phyloP scores from a whole-genome alignment of 2,797 vertebrate genomes.

The Ambastaia sidthimunki region DNA sequence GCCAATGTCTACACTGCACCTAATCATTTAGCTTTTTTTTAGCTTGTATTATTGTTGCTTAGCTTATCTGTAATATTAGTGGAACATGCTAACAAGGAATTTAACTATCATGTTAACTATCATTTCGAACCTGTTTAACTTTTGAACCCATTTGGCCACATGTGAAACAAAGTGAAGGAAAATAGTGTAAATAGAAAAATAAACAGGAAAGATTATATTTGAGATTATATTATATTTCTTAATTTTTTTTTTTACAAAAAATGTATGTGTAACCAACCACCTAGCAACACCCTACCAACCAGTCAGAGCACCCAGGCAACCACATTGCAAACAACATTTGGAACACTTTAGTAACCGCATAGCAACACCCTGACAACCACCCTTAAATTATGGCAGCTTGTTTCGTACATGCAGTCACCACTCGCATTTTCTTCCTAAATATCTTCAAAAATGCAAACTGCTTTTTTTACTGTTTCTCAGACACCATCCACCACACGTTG shows the following conservation, averaged over 20 bases:
- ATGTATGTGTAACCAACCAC: neutral
- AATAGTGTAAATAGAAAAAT: too few relatives aligned
- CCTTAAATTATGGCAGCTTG: neutral
- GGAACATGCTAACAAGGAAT: neutral
- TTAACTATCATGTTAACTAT: too few relatives aligned
- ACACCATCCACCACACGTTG: neutral
- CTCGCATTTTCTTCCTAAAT: too few relatives aligned
- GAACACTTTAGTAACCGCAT: neutral
- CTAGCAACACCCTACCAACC: neutral
- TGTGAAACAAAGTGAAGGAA: too few relatives aligned
- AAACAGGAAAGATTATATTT: too few relatives aligned
- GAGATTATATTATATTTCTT: too few relatives aligned
- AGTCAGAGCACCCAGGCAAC: neutral
- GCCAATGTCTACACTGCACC: slow-evolving; percentile 5
- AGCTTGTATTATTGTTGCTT: slow-evolving; percentile 10
- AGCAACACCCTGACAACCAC: neutral
- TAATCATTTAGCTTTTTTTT: slow-evolving; percentile 1
- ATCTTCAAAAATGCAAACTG: too few relatives aligned
- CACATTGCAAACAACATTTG: neutral
- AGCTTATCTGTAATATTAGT: neutral
- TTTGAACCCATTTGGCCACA: neutral
- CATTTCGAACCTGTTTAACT: neutral
- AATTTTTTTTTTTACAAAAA: too few relatives aligned
- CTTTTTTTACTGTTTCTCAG: neutral
- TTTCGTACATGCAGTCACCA: too few relatives aligned